Evolutionary conservation across 2,888 invertebrate species (phyloP), one percentile per base, ranked within the genome.

Genomic region (Plagiodera versicolora): DNA sequence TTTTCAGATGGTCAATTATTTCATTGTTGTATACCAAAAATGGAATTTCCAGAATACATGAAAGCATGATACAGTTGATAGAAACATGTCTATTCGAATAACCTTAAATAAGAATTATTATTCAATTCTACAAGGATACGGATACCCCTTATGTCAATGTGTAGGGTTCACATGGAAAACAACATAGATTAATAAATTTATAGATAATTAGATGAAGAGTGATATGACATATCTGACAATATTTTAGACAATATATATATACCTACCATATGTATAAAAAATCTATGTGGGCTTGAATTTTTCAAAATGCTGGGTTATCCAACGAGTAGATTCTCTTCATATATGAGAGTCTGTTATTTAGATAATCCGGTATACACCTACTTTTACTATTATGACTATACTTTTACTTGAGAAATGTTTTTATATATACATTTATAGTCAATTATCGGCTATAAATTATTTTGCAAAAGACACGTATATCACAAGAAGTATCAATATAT

Each of bases 211-310:
- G 61, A 66, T 60, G 61, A 65, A 71, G 19, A 69, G 74, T 76
- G 75, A 76, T 74, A 74, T 70, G 66, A 72, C 70, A 74, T 73
- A 73, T 74, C 70, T 70, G 75, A 75, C 74, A 75, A 76, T 74
- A 74, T 72, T 67, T 70, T 74, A 74, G 75, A 76, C 75, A 75
- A 75, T 75, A 75, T 71, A 69, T 66, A 62, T 62, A 56, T 69
- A 69, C 65, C 67, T 68, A 68, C 67, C 67, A 68, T 68, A 67
- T 66, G 67, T 70, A 67, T 66, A 63, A 62, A 61, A 67, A 60
- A 57, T 70, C 70, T 72, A 73, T 75, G 74, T 74, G 73, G 70
- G 74, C 73, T 71, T 69, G 49, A 61, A 58, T 57, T 63, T 54
- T 61, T 52, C 63, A 65, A 66, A 56, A 6, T 39, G 3, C 39